Evolutionary conservation across 2,113 vertebrate genomes (phyloP).

Genomic region (Corythoichthys haematopterus): DNA sequence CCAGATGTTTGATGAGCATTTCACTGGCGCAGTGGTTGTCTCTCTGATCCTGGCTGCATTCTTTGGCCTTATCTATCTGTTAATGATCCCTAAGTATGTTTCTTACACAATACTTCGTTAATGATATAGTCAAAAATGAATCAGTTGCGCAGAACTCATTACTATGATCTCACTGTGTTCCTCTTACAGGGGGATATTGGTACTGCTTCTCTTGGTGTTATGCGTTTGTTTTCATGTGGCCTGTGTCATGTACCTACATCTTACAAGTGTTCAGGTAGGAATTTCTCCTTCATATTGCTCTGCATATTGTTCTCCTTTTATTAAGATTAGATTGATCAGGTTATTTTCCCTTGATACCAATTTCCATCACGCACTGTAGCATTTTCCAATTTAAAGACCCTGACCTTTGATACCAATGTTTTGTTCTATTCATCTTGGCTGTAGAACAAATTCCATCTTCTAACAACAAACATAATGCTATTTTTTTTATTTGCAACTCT

Average conservation of each 20-base stretch:
- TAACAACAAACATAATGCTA: too few relatives aligned
- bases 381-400: too few relatives aligned
- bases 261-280: constrained; percentile 87
- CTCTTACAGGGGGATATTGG: constrained; percentile 77
- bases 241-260: constrained; percentile 93
- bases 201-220: constrained; percentile 90
- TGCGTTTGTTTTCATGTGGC: constrained; percentile 93
- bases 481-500: too few relatives aligned
- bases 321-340: neutral
- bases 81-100: constrained; percentile 95
- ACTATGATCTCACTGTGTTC: neutral
- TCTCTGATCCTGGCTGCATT: constrained; percentile 88
- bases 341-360: too few relatives aligned
- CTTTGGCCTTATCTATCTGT: constrained; percentile 93
- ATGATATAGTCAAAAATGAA: constrained; percentile 12
- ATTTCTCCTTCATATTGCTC: neutral
- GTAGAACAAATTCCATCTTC: too few relatives aligned
- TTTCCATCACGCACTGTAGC: too few relatives aligned
- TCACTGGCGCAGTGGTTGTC: constrained; percentile 90
- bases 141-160: constrained; percentile 5
- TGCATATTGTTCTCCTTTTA: neutral
- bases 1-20: constrained; percentile 90
- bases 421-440: too few relatives aligned
- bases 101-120: constrained; percentile 22
- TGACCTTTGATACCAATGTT: too few relatives aligned